Conservation (phyloP, 2,113 vertebrate species). For the Paralichthys olivaceus region DNA sequence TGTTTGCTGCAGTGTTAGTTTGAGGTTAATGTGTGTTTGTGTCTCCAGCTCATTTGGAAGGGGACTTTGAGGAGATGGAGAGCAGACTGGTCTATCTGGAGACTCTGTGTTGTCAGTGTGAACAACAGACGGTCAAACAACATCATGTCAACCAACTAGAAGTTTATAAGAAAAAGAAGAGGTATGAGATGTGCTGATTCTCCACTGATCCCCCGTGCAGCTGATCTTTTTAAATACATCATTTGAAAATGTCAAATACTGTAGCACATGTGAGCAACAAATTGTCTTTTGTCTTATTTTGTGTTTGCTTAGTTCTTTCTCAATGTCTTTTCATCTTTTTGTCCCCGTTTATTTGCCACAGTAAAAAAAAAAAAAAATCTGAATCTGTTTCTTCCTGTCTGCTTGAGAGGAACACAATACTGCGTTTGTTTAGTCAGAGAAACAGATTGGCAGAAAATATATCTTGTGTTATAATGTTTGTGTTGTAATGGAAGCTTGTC, state of each 20-base stretch:
- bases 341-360: too few species aligned
- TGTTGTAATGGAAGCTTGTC: background rate
- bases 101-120: slow-evolving; percentile 90
- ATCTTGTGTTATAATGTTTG: background rate
- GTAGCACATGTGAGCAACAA: too few species aligned
- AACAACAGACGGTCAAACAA: slow-evolving; percentile 88
- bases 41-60: slow-evolving; percentile 88
- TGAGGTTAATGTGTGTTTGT: background rate
- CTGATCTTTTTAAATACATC: background rate
- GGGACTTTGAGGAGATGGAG: slow-evolving; percentile 94
- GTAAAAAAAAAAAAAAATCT: too few species aligned
- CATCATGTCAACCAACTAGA: slow-evolving; percentile 87
- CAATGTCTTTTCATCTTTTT: background rate
- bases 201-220: background rate
- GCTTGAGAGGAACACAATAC: background rate
- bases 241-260: background rate
- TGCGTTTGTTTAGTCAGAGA: background rate
- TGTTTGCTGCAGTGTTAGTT: too few species aligned
- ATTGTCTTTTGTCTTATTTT: background rate
- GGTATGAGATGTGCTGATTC: slow-evolving; percentile 73
- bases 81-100: slow-evolving; percentile 88
- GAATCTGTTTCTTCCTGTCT: background rate
- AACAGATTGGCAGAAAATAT: background rate
- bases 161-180: slow-evolving; percentile 91
- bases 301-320: background rate